These are phyloP conservation scores for Spatulosminthurus flaviceps DNA, from an alignment of 2,888 invertebrate genomes.

Conservation along the genomic window DNA sequence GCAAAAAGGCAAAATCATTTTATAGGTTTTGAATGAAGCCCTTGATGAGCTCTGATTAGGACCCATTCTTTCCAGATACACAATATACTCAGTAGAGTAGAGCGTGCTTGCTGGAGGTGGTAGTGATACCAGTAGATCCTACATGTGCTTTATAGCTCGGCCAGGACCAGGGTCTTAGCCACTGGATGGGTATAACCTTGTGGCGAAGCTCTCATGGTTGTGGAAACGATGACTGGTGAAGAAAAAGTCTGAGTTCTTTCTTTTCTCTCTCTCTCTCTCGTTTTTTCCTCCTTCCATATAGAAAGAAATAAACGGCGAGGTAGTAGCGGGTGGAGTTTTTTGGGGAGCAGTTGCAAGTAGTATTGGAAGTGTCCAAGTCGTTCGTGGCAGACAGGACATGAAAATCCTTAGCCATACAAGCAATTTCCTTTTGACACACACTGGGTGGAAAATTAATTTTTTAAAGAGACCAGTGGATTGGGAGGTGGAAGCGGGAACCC, in stretches of 20 bases:
- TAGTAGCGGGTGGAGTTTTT: slow-evolving; percentile 26
- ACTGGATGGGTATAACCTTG: too few relatives aligned
- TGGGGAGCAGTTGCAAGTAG: slow-evolving; percentile 8
- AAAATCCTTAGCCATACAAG: slow-evolving; percentile 56
- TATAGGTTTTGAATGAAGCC: slow-evolving; percentile 50
- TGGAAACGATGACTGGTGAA: neutral
- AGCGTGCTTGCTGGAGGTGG: neutral
- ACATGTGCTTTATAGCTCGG: neutral
- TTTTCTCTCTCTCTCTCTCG: neutral
- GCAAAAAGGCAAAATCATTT: slow-evolving; percentile 48
- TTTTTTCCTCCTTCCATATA: neutral
- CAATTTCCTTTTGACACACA: slow-evolving; percentile 58
- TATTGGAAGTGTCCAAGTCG: slow-evolving; percentile 49
- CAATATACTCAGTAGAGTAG: slow-evolving; percentile 32
- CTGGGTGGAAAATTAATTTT: slow-evolving; percentile 59
- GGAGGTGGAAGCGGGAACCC: slow-evolving; percentile 46
- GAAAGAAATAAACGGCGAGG: neutral
- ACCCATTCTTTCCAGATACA: slow-evolving; percentile 49
- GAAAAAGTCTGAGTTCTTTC: slow-evolving; percentile 2
- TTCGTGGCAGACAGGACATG: slow-evolving; percentile 51
- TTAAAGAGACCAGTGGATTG: slow-evolving; percentile 54
- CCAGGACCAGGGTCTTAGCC: too few relatives aligned
- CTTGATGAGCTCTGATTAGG: slow-evolving; percentile 55
- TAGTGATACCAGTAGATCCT: neutral
- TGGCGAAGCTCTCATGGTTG: neutral